Percentiles rank a stretch among this genome's conserved stretches.
Evolutionary conservation across 2,888 invertebrate genomes (phyloP).

Genomic region (Drosophila borealis): DNA sequence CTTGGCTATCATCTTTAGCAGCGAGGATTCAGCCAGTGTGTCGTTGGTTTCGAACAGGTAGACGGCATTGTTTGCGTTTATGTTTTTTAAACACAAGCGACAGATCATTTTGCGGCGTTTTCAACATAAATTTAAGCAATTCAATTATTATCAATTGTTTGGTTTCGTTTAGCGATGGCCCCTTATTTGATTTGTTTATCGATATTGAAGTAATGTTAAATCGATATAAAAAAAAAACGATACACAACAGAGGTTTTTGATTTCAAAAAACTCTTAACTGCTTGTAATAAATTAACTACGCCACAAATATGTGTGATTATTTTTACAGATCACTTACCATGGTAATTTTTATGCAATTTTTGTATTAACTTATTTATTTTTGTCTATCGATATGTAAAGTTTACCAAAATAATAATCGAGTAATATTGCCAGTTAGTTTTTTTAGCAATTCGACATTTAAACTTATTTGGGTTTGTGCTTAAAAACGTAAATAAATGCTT

Average conservation of each 20-base stretch:
- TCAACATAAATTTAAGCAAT: constrained; percentile 51
- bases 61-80: constrained; percentile 65
- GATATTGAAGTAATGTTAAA: not conserved
- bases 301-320: too few relatives aligned
- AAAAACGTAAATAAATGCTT: too few relatives aligned
- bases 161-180: constrained; percentile 57
- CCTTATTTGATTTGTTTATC: constrained; percentile 24
- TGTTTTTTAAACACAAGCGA: constrained; percentile 71
- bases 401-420: too few relatives aligned
- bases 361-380: too few relatives aligned
- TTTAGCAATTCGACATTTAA: too few relatives aligned
- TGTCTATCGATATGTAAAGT: too few relatives aligned
- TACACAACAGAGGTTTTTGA: not conserved
- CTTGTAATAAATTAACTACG: too few relatives aligned
- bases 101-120: constrained; percentile 67
- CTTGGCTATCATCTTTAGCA: constrained; percentile 76
- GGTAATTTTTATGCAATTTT: too few relatives aligned
- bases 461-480: too few relatives aligned
- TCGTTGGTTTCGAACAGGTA: constrained; percentile 67
- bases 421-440: too few relatives aligned
- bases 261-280: too few relatives aligned
- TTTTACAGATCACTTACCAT: too few relatives aligned
- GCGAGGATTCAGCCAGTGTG: constrained; percentile 63
- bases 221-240: not conserved
- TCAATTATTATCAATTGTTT: constrained; percentile 55